Evolutionary conservation across 2,113 vertebrate genomes (phyloP), one percentile per base, ranked within the genome.

Genomic region (Sakesphorus luctuosus): DNA sequence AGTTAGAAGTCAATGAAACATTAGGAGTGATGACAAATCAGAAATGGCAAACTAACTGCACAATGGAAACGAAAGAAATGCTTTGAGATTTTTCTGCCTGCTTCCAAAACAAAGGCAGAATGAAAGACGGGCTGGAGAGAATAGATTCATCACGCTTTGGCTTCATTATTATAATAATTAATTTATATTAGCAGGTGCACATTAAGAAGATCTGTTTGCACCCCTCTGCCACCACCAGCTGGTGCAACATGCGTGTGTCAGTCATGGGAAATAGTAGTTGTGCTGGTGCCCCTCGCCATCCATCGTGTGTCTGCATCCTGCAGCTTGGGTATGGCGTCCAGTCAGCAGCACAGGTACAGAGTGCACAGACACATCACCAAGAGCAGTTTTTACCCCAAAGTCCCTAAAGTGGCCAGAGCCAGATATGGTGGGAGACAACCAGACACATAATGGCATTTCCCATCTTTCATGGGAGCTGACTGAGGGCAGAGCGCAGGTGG

Each of bases 141-240:
- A 87, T 61, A 95, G 82, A 94, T 92, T 77, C 75, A 92, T 90
- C 90, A 90, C 0, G 1, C 53, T 91, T 89, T 73, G 36, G 44
- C 61, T 82, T 91, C 58, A 63, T 93, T 91, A 93, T 29, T 87
- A 71, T 71, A 91, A 95, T 95, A 94, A 94, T 95, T 96, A 94
- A 95, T 96, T 96, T 96, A 95, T 97, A 96, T 93, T 92, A 96
- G 83, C 93, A 97, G 86, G 61, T 94, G 92, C 89, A 90, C 47
- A 29, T 87, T 95, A 90, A 89, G 78, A 92, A 87, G 93, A 67
- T 77, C 56, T 77, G 83, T 90, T 97, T 92, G 83, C 94, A 93
- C 83, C 55, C 86, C 95, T 95, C 79, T 95, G 90, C 86, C 92
- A 90, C 38, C 33, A 92, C 94, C 96, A 97, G 94, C 96, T 97